Conservation (phyloP, 2,888 invertebrate species). For the Anarsia innoxiella region DNA sequence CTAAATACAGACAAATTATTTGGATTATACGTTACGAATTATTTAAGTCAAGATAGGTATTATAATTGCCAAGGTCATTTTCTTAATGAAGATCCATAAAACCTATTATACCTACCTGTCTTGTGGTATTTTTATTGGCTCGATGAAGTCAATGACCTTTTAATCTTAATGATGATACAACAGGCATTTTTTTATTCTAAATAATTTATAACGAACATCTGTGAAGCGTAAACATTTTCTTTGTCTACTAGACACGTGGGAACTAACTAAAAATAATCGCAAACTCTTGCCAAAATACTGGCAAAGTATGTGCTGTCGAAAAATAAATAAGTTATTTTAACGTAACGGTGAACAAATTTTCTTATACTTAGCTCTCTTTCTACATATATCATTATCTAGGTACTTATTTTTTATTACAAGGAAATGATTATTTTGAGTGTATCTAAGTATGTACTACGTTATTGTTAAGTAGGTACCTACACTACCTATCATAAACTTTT, state of each 20-base stretch:
- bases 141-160: slow-evolving; percentile 5
- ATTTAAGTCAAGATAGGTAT: no score
- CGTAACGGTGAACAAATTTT: not conserved
- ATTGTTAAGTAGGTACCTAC: not conserved
- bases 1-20: no score
- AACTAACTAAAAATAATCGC: not conserved
- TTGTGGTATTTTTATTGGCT: no score
- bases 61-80: no score
- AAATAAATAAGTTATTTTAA: not conserved
- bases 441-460: not conserved
- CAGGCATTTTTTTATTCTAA: not conserved
- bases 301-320: no score
- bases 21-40: no score
- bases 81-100: no score
- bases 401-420: not conserved
- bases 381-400: no score
- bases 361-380: no score
- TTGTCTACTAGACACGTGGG: no score
- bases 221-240: not conserved
- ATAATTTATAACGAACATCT: slow-evolving; percentile 5
- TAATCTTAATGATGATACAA: not conserved
- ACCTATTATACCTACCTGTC: no score
- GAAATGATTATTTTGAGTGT: not conserved
- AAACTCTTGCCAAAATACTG: not conserved
- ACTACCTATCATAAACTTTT: not conserved